Percentiles rank a stretch among this genome's conserved stretches.
Conservation (phyloP, 2,113 vertebrate genomes). For the Chaenocephalus aceratus region DNA sequence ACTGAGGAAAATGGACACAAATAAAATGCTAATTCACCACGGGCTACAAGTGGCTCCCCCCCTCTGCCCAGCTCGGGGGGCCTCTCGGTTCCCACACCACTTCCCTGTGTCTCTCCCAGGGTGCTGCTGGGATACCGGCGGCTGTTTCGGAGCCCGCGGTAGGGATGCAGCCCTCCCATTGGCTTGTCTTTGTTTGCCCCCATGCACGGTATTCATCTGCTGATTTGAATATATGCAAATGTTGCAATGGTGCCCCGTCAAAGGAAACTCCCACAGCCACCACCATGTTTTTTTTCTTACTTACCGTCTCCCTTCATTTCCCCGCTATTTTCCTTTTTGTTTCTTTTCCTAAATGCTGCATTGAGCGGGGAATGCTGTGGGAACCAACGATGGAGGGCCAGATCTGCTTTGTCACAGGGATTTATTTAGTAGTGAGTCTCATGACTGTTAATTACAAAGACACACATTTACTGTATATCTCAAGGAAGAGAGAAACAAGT, state of each 20-base stretch:
- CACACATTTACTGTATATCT: slow-evolving; percentile 38
- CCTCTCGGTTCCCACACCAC: slow-evolving; percentile 83
- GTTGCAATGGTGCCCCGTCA: slow-evolving; percentile 63
- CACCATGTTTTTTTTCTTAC: background rate
- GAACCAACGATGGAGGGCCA: slow-evolving; percentile 62
- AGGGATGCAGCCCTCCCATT: slow-evolving; percentile 69
- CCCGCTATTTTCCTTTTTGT: slow-evolving; percentile 68
- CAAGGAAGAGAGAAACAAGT: background rate
- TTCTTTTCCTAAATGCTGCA: slow-evolving; percentile 46
- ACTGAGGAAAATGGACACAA: slow-evolving; percentile 79
- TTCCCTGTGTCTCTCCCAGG: slow-evolving; percentile 72
- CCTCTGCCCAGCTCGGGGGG: slow-evolving; percentile 65
- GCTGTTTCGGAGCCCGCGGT: slow-evolving; percentile 59
- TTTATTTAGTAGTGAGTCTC: slow-evolving; percentile 58
- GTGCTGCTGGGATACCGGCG: slow-evolving; percentile 69
- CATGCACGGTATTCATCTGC: slow-evolving; percentile 69
- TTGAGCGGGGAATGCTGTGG: slow-evolving; percentile 57
- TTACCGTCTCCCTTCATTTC: slow-evolving; percentile 57
- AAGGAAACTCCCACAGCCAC: slow-evolving; percentile 63
- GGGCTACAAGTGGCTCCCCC: slow-evolving; percentile 76
- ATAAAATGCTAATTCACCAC: slow-evolving; percentile 80
- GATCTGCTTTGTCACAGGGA: slow-evolving; percentile 72
- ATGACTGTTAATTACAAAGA: slow-evolving; percentile 64
- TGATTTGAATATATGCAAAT: slow-evolving; percentile 88
- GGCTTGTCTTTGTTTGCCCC: slow-evolving; percentile 76